Evolutionary conservation across 1,140 invertebrate genomes (phyloP).

Genomic region (Euura saliciscinereae): DNA sequence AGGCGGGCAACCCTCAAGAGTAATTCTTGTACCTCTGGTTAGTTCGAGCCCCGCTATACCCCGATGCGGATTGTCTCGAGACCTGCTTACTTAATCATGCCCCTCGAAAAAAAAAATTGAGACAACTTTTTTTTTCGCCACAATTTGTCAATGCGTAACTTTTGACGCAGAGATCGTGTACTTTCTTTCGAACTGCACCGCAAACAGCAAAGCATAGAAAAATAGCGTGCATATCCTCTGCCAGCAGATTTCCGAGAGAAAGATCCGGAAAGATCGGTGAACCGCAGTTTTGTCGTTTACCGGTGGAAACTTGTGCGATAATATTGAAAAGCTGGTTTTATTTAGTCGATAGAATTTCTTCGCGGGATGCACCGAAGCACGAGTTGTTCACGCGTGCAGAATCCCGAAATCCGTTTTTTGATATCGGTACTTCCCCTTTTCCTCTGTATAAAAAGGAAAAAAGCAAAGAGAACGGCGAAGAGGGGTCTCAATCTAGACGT

Average conservation of each 20-base stretch:
- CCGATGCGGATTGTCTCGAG: slow-evolving; percentile 6
- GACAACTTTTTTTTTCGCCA: too few relatives aligned
- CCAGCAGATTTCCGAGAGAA: neutral
- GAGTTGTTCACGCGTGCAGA: too few relatives aligned
- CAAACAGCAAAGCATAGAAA: too few relatives aligned
- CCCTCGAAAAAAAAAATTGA: too few relatives aligned
- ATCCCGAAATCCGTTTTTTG: too few relatives aligned
- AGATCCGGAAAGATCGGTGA: neutral
- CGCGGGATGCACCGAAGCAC: too few relatives aligned
- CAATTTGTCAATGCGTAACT: neutral
- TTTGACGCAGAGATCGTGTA: neutral
- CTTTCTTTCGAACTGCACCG: neutral
- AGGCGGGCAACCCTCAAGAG: slow-evolving; percentile 23
- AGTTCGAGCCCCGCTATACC: neutral
- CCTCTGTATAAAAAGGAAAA: too few relatives aligned
- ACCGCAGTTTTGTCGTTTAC: neutral
- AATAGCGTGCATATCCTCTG: too few relatives aligned
- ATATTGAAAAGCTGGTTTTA: neutral
- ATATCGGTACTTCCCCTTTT: too few relatives aligned
- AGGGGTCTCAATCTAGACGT: too few relatives aligned
- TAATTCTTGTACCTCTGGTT: slow-evolving; percentile 8
- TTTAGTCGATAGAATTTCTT: too few relatives aligned
- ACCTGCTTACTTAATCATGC: neutral
- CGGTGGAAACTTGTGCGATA: neutral
- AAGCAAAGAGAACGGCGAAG: too few relatives aligned